phyloP scores from a whole-genome alignment of 1,140 invertebrate genomes.

The Idris sp. region DNA sequence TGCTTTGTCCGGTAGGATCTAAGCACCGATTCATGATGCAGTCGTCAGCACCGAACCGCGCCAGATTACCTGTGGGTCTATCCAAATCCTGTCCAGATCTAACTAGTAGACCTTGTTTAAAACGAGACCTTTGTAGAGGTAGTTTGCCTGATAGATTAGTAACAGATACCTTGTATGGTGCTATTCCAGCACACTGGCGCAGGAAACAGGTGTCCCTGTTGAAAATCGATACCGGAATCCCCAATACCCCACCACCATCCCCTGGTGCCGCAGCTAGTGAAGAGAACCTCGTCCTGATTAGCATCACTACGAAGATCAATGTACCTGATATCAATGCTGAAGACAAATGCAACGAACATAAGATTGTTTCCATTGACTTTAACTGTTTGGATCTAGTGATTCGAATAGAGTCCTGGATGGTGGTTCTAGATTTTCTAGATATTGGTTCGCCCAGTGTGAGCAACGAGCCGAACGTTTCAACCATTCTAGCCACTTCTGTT shows the following conservation, averaged over 20 bases:
- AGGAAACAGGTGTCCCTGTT: conserved; percentile 65
- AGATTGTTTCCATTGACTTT: conserved; percentile 86
- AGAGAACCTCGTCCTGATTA: conserved; percentile 81
- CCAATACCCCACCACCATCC: conserved; percentile 86
- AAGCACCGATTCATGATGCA: conserved; percentile 89
- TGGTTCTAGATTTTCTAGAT: conserved; percentile 94
- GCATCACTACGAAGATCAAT: conserved; percentile 76
- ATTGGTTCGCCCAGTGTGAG: conserved; percentile 79
- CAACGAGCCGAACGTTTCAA: conserved; percentile 38
- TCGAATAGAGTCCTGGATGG: conserved; percentile 95
- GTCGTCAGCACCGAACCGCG: conserved; percentile 80
- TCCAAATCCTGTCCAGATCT: conserved; percentile 93
- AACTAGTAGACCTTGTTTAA: conserved; percentile 60
- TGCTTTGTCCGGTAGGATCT: conserved; percentile 86
- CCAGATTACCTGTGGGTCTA: conserved; percentile 77
- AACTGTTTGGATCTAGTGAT: conserved; percentile 93
- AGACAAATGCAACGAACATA: conserved; percentile 54
- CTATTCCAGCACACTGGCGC: conserved; percentile 71
- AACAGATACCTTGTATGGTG: conserved; percentile 77
- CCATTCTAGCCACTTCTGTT: conserved; percentile 16
- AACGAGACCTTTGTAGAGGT: conserved; percentile 64
- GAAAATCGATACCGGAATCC: conserved; percentile 67
- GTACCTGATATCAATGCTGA: conserved; percentile 33
- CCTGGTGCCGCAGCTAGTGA: conserved; percentile 76
- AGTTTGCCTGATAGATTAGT: conserved; percentile 86